phyloP scores from a whole-genome alignment of 2,113 vertebrate genomes.

The Symphodus melops region DNA sequence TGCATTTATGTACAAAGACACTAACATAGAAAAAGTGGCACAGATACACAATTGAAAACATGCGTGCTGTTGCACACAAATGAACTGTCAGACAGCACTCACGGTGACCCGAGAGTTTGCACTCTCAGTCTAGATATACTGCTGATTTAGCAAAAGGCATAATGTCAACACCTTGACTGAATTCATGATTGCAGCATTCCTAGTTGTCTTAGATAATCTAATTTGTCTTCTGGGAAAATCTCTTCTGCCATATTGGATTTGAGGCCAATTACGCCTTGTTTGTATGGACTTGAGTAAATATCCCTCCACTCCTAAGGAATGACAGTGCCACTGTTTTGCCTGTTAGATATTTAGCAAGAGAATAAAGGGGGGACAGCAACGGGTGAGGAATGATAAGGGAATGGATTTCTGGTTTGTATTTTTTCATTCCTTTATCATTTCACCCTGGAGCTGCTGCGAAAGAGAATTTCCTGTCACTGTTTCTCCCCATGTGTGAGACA shows the following conservation, averaged over 20 bases:
- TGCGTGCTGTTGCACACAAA: conserved; percentile 18
- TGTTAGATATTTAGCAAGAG: conserved; percentile 62
- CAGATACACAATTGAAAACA: conserved; percentile 54
- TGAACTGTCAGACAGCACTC: conserved; percentile 46
- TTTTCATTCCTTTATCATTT: conserved; percentile 84
- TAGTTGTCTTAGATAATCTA: conserved; percentile 64
- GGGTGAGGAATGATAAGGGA: conserved; percentile 78
- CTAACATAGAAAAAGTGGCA: conserved; percentile 25
- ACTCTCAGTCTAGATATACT: conserved; percentile 43
- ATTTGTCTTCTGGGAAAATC: conserved; percentile 44
- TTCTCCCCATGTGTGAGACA: conserved; percentile 84
- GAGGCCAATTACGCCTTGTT: conserved; percentile 64
- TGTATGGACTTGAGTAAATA: conserved; percentile 63
- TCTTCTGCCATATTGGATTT: conserved; percentile 55
- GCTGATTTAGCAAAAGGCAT: conserved; percentile 65
- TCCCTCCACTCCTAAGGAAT: conserved; percentile 57
- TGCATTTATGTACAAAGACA: conserved; percentile 29
- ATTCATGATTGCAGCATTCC: conserved; percentile 66
- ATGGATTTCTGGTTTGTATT: conserved; percentile 83
- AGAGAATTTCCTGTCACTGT: conserved; percentile 86
- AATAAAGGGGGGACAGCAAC: conserved; percentile 54
- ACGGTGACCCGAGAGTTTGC: conserved; percentile 51
- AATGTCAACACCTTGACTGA: conserved; percentile 60
- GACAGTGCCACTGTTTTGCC: conserved; percentile 46
- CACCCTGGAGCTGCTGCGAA: conserved; percentile 83